Evolutionary conservation across 2,113 vertebrate species (phyloP).

Genomic region (Bos javanicus): DNA sequence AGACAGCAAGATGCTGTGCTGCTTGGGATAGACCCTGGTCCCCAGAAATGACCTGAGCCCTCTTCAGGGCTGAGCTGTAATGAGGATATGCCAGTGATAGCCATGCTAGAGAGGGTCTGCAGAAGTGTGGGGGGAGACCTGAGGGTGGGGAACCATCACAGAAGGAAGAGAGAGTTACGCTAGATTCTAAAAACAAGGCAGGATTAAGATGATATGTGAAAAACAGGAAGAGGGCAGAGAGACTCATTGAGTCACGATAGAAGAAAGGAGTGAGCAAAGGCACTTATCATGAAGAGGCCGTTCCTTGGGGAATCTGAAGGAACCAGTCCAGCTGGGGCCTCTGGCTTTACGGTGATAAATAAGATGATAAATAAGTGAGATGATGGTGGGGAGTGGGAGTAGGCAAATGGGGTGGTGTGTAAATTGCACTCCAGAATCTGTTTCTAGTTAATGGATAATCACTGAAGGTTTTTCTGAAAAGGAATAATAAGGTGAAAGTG

Average conservation of each 20-base stretch:
- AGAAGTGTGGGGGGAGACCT: neutral
- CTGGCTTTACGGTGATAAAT: neutral
- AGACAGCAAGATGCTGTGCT: neutral
- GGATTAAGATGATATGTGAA: neutral
- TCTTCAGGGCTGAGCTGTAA: neutral
- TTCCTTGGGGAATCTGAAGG: neutral
- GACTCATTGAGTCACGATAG: neutral
- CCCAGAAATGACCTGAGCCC: neutral
- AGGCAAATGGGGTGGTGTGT: neutral
- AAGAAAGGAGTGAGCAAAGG: neutral
- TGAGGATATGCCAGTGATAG: neutral
- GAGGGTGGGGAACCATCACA: neutral
- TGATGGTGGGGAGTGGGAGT: neutral
- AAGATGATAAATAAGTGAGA: neutral
- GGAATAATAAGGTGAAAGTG: neutral
- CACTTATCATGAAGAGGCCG: neutral
- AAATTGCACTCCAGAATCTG: neutral
- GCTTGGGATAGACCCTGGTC: neutral
- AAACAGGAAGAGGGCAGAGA: neutral
- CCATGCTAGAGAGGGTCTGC: neutral
- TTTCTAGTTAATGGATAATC: conserved; percentile 6
- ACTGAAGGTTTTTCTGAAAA: conserved; percentile 16
- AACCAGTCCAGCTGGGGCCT: neutral
- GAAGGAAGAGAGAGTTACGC: neutral
- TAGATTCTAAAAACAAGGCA: neutral